These are phyloP conservation scores for Lacanobia wlatinum DNA, from an alignment of 2,888 invertebrate genomes.

Conservation along the genomic window DNA sequence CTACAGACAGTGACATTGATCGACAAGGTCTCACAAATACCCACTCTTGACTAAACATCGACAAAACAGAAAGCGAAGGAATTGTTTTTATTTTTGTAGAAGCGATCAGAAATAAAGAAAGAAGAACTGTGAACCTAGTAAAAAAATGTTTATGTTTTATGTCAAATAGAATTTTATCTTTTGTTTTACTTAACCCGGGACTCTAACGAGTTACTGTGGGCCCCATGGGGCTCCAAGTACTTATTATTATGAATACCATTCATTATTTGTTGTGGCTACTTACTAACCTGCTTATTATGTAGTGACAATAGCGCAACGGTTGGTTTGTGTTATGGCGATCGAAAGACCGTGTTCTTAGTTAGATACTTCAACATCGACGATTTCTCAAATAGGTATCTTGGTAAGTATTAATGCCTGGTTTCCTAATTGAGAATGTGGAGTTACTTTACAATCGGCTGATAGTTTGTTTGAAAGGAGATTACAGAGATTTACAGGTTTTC, in stretches of 20 bases:
- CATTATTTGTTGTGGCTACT: background rate
- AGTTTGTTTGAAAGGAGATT: background rate
- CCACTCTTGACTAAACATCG: conserved; percentile 23
- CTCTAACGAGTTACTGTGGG: background rate
- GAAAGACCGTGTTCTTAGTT: background rate
- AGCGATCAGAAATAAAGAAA: conserved; percentile 3
- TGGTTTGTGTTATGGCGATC: background rate
- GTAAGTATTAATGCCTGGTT: background rate
- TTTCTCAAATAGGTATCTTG: background rate
- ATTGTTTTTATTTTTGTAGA: background rate
- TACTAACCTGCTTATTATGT: background rate
- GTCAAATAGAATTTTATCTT: too few species aligned
- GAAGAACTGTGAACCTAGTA: background rate
- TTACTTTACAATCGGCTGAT: background rate
- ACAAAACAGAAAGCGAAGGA: conserved; percentile 14
- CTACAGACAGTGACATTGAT: conserved; percentile 54
- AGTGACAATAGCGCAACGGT: background rate
- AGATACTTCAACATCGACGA: too few species aligned
- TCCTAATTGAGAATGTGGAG: background rate
- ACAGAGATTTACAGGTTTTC: background rate
- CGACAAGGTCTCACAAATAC: conserved; percentile 39
- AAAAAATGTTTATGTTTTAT: background rate
- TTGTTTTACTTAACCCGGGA: background rate
- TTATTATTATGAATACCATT: background rate
- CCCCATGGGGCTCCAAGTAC: background rate